phyloP scores from a whole-genome alignment of 2,113 vertebrate genomes.

The Podiceps cristatus region DNA sequence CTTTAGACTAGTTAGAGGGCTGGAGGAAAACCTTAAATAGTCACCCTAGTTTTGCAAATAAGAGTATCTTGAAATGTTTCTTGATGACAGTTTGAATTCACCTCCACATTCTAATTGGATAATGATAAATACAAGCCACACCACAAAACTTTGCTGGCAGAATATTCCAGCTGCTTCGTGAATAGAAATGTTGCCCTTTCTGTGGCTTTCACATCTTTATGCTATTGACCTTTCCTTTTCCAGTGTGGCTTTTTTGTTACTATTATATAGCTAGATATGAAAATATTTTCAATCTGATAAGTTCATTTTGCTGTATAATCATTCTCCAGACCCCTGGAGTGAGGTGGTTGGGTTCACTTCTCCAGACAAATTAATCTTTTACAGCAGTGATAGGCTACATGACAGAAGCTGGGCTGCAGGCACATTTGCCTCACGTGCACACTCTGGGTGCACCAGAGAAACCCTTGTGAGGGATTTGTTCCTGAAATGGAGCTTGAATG shows the following conservation, averaged over 20 bases:
- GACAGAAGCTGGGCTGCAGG: neutral
- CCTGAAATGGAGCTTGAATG: neutral
- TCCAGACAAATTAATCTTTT: neutral
- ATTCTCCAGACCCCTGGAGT: neutral
- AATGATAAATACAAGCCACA: neutral
- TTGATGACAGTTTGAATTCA: neutral
- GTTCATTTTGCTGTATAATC: neutral
- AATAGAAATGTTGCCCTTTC: neutral
- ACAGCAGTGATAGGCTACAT: neutral
- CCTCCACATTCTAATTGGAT: neutral
- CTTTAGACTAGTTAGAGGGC: neutral
- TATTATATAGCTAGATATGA: neutral
- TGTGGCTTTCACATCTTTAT: neutral
- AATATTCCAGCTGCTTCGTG: neutral
- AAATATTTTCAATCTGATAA: neutral
- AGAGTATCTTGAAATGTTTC: neutral
- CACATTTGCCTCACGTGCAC: fast-evolving
- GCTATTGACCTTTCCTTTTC: neutral
- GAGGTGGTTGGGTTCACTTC: neutral
- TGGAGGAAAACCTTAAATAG: neutral
- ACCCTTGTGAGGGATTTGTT: neutral
- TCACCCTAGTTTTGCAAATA: neutral
- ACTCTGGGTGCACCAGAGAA: neutral
- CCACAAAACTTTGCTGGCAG: neutral
- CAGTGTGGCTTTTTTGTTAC: neutral